Base-by-base conservation (phyloP, 2,888 invertebrate species). In the Ornithoptera priamus region DNA sequence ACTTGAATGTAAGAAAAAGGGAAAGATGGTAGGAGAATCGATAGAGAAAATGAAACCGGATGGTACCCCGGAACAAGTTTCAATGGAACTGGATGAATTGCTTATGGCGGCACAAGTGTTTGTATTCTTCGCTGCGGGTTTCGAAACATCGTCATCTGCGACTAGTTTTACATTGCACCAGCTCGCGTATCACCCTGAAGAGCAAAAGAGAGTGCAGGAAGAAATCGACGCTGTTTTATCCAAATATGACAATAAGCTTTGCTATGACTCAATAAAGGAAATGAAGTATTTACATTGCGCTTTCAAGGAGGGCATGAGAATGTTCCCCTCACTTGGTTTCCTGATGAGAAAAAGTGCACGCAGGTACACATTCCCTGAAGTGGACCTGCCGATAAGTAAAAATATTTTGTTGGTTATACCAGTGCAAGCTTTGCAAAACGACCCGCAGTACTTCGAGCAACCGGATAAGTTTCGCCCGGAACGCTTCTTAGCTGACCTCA, bases 81-180 rank as follows among this genome's bases (percentile, higher is more conserved):
- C 73, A 7, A 42, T 75, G 22, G 71, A 73, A 15, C 6, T 53
- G 39, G 67, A 67, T 22, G 56, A 62, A 8, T 1, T 17, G 39
- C 53, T 67, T 4, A 67, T 67, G 30, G 62, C 67, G 2, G 67
- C 67, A n/a, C 67, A 67, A 24, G 20, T 53, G 17, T 67, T 67
- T 39, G 56, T 67, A 12, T 67, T 67, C 61, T 67, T 67, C 22
- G 67, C 86, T 1, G 93, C 92, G 0, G 93, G 93, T 0, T 93
- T 92, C 63, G 93, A 93, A 72, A 92, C 93, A 0, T 93, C 92
- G 0, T 91, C 93, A 0, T 87, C 89, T 0, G 86, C 90, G 1
- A 87, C 89, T 7, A 87, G 87, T 60, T 85, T 78, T 72, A 85
- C 88, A 2, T 75, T 89, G 59, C 86, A 88, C 69, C 83, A 89